Evolutionary conservation across 1,140 invertebrate species (phyloP).

Genomic region (Teleopsis dalmanni): DNA sequence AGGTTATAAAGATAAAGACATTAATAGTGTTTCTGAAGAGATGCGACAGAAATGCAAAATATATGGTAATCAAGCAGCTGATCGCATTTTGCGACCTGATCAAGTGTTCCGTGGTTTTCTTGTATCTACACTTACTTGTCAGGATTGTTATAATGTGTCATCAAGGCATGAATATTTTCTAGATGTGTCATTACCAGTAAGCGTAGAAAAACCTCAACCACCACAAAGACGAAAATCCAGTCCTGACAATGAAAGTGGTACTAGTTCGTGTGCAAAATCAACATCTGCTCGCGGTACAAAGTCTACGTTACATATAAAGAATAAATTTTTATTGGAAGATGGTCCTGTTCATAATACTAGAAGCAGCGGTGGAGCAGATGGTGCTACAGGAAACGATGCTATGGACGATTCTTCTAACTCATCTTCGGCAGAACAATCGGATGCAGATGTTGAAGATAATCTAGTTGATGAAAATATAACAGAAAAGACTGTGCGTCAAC

Average conservation of each 20-base stretch:
- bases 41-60: slow-evolving; percentile 68
- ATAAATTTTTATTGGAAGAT: not conserved
- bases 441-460: slow-evolving; percentile 76
- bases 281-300: slow-evolving; percentile 50
- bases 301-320: slow-evolving; percentile 51
- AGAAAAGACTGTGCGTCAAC: slow-evolving; percentile 3
- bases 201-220: slow-evolving; percentile 61
- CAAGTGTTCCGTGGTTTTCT: slow-evolving; percentile 82
- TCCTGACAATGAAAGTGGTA: slow-evolving; percentile 26
- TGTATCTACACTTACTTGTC: slow-evolving; percentile 81
- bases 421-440: slow-evolving; percentile 56
- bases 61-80: slow-evolving; percentile 72
- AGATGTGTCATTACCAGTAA: slow-evolving; percentile 86
- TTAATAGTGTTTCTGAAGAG: slow-evolving; percentile 63
- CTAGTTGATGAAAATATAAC: slow-evolving; percentile 48
- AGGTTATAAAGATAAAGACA: slow-evolving; percentile 59
- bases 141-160: slow-evolving; percentile 78
- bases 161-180: slow-evolving; percentile 86
- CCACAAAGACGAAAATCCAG: slow-evolving; percentile 48
- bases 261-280: slow-evolving; percentile 23
- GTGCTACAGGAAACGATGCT: not conserved
- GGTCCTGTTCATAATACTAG: no score
- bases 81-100: slow-evolving; percentile 73
- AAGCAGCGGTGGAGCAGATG: not conserved
- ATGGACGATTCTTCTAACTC: slow-evolving; percentile 9